Conservation (phyloP, 2,113 vertebrate species). For the Henicopernis longicauda region DNA sequence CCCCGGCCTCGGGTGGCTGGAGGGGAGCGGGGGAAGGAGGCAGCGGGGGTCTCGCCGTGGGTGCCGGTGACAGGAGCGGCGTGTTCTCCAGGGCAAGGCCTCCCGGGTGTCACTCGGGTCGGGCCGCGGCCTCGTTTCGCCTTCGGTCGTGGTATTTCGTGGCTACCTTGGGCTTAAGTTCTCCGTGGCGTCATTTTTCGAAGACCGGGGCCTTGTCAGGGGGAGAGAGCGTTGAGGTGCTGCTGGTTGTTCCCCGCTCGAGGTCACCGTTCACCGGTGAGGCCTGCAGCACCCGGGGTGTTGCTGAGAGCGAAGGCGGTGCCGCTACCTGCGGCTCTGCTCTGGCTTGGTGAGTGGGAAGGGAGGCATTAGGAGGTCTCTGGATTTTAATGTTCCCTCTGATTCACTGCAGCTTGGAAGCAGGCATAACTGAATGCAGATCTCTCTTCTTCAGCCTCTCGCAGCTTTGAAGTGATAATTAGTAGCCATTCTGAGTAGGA, state of each 20-base stretch:
- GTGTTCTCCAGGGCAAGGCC: neutral
- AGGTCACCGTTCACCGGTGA: fast-evolving
- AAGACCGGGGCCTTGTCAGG: fast-evolving
- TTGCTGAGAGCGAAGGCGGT: fast-evolving
- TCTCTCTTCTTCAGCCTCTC: neutral
- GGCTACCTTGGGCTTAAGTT: fast-evolving
- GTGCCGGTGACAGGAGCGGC: neutral
- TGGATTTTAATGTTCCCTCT: fast-evolving
- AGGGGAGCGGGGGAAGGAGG: neutral
- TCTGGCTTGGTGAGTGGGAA: fast-evolving
- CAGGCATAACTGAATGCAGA: fast-evolving
- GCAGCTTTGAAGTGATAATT: neutral
- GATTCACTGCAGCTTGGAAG: neutral
- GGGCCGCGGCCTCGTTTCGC: neutral
- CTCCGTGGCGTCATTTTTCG: neutral
- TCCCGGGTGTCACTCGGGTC: fast-evolving
- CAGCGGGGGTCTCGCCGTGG: neutral
- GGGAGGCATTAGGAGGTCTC: fast-evolving
- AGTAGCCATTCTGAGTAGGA: neutral
- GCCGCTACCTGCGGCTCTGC: fast-evolving
- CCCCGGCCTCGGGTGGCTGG: neutral
- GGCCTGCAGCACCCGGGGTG: fast-evolving
- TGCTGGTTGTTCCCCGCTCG: fast-evolving
- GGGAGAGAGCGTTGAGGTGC: neutral
- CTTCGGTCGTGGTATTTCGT: fast-evolving